These are phyloP conservation scores for Orchesella flavescens DNA, from an alignment of 2,888 invertebrate genomes.

Conservation along the genomic window DNA sequence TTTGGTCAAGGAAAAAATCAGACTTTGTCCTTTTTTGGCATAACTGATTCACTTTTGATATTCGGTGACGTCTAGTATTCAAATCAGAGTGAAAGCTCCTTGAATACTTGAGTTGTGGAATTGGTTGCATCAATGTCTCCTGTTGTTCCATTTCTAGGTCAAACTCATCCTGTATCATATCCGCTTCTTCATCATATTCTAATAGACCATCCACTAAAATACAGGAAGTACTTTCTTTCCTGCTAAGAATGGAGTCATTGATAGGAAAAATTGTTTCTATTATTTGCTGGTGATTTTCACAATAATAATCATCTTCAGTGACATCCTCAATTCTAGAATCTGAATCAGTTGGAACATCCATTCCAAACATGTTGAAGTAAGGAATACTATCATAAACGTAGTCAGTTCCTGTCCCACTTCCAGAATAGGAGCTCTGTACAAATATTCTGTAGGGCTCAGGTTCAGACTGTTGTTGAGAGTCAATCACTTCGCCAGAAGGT, in stretches of 20 bases:
- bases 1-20: conserved; percentile 30
- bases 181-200: not conserved
- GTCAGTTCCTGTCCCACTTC: not conserved
- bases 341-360: not conserved
- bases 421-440: not conserved
- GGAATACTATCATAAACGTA: not conserved
- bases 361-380: not conserved
- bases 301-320: conserved; percentile 5
- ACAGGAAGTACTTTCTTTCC: conserved; percentile 2
- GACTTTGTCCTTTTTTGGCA: conserved; percentile 25
- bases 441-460: not conserved
- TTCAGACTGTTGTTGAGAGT: not conserved
- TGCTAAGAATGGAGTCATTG: not conserved
- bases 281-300: too few relatives aligned
- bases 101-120: not conserved
- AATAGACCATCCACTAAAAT: conserved; percentile 14
- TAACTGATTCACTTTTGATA: not conserved
- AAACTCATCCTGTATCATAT: not conserved
- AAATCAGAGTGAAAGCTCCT: conserved; percentile 13
- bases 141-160: conserved; percentile 4
- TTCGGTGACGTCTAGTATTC: not conserved
- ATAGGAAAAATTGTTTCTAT: conserved; percentile 16
- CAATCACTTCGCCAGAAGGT: conserved; percentile 1
- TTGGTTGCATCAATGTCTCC: conserved; percentile 40
- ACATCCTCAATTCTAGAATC: conserved; percentile 32